Base-by-base conservation (phyloP, 1,140 invertebrate species). In the Fopius arisanus region DNA sequence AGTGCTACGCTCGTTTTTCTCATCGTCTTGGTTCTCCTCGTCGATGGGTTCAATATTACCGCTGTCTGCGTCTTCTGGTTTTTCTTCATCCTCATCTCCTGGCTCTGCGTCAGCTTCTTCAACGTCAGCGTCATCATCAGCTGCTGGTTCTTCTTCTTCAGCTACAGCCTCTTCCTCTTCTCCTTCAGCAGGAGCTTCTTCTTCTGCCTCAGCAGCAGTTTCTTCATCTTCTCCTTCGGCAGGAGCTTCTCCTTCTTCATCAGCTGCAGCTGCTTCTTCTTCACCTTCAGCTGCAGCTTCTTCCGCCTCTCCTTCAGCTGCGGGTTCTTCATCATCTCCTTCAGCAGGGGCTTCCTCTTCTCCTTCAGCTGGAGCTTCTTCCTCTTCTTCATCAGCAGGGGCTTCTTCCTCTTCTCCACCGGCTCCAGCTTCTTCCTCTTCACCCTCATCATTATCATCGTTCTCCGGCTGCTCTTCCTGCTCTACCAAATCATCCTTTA, bases 181-280 rank as follows among this genome's bases (percentile, higher is more conserved):
- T 16, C 51, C 33, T 67, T 82, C 79, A 43, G 81, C 80, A 6
- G 69, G 21, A 12, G 67, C 67, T 48, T 78, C 69, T 54, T 62
- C 51, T 4, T 51, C 33, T 40, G 78, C 81, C 67, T 89, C 83
- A 78, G 88, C 88, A 54, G 84, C 83, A 26, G 74, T 66, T 28
- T 70, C 67, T 28, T 72, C 68, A 12, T 71, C 70, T 21, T 41
- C 31, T 33, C 66, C 70, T 37, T 70, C 71, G 0, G 54, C 70
- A 40, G 85, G 77, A 75, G 79, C 82, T 72, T 86, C 84, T 79
- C 84, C 84, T 73, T 83, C 84, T 41, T 87, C 83, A 81, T 85
- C 83, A 66, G 88, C 59, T 16, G 51, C 28, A n/a, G 66, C 69
- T 65, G 70, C 75, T 71, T 80, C 78, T 29, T 76, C 78, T 70